Conservation (phyloP, 1,140 invertebrate species). For the Cotesia typhae region DNA sequence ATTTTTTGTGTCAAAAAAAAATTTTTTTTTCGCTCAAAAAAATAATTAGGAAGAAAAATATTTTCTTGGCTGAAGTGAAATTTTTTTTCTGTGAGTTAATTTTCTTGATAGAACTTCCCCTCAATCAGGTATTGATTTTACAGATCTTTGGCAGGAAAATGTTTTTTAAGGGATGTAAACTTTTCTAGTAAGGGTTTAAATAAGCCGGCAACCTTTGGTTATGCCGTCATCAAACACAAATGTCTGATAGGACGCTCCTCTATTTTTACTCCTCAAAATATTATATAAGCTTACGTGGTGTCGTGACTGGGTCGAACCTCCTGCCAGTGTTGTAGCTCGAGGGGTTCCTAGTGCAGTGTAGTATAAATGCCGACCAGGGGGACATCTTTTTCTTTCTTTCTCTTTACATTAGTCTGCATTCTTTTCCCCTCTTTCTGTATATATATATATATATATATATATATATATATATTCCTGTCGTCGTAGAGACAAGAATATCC, state of each 20-base stretch:
- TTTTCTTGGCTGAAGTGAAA: background rate
- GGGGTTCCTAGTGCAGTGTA: slow-evolving; percentile 33
- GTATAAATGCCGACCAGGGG: slow-evolving; percentile 41
- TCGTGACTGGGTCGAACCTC: too few relatives aligned
- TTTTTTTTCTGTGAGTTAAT: too few relatives aligned
- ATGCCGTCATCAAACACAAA: slow-evolving; percentile 35
- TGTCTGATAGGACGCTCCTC: slow-evolving; percentile 40
- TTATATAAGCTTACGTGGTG: slow-evolving; percentile 40
- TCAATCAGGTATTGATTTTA: too few relatives aligned
- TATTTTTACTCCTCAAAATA: slow-evolving; percentile 40
- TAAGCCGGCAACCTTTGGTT: background rate
- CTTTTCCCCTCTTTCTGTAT: slow-evolving; percentile 22
- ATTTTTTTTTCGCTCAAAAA: too few relatives aligned
- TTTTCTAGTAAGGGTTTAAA: too few relatives aligned
- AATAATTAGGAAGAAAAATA: too few relatives aligned
- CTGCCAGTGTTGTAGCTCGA: slow-evolving; percentile 17
- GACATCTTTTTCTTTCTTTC: slow-evolving; percentile 32
- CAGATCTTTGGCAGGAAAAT: too few relatives aligned
- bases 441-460: background rate
- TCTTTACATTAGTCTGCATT: slow-evolving; percentile 20
- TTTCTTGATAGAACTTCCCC: too few relatives aligned
- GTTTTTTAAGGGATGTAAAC: too few relatives aligned
- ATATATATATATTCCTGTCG: background rate
- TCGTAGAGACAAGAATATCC: background rate
- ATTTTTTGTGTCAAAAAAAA: background rate